These are phyloP conservation scores for Vandiemenella viatica DNA, from an alignment of 2,888 invertebrate genomes.

Conservation along the genomic window DNA sequence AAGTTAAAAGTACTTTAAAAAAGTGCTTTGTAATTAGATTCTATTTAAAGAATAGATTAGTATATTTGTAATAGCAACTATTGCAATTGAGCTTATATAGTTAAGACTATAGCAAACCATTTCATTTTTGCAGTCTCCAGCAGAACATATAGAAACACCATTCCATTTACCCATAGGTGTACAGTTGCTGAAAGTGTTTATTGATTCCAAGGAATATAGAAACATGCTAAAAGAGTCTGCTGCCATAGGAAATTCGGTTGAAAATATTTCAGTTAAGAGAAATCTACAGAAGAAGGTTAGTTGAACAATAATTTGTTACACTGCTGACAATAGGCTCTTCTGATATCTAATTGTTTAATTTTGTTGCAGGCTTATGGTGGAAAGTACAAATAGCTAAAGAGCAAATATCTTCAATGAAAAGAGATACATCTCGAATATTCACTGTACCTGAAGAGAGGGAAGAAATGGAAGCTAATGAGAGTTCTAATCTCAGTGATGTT, in stretches of 20 bases:
- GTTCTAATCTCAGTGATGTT: background rate
- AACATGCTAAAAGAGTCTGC: constrained; percentile 11
- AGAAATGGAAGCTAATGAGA: constrained; percentile 14
- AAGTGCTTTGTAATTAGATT: no score
- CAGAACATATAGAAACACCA: constrained; percentile 45
- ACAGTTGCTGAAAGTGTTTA: constrained; percentile 61
- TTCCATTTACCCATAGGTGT: constrained; percentile 68
- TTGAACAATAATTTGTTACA: background rate
- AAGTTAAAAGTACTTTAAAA: no score
- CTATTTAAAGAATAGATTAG: no score
- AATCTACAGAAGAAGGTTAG: constrained; percentile 11
- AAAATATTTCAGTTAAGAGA: constrained; percentile 13
- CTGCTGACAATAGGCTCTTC: background rate
- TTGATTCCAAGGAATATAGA: constrained; percentile 42
- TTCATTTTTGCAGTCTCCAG: constrained; percentile 44
- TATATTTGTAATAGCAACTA: no score
- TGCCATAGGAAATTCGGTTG: constrained; percentile 9
- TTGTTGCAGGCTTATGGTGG: constrained; percentile 23
- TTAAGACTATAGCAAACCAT: no score
- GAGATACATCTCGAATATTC: constrained; percentile 65
- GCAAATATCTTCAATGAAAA: constrained; percentile 46
- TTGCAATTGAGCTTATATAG: no score
- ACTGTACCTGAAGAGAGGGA: constrained; percentile 66
- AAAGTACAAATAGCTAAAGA: constrained; percentile 9
- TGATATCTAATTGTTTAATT: background rate